Evolutionary conservation across 2,888 invertebrate species (phyloP).

Genomic region (Drosophila antonietae): DNA sequence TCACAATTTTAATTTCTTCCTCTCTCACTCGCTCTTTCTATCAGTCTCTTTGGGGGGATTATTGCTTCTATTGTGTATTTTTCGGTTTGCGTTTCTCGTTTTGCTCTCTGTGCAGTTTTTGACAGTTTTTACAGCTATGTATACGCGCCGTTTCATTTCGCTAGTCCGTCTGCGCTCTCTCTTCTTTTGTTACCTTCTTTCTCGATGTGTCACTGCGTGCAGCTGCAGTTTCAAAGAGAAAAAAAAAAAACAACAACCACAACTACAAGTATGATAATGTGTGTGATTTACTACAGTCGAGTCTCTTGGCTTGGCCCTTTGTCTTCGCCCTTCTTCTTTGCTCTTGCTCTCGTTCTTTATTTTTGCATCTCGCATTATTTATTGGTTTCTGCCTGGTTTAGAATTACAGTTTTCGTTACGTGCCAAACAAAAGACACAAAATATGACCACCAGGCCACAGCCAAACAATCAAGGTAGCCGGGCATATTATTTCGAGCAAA

Average conservation of each 20-base stretch:
- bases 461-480: constrained; percentile 20
- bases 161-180: constrained; percentile 22
- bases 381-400: constrained; percentile 63
- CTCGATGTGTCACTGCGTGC: constrained; percentile 33
- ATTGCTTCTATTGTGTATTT: neutral
- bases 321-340: neutral
- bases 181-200: constrained; percentile 31
- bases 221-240: constrained; percentile 40
- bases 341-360: constrained; percentile 21
- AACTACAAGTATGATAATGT: constrained; percentile 11
- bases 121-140: constrained; percentile 29
- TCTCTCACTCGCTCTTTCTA: constrained; percentile 6
- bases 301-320: constrained; percentile 23
- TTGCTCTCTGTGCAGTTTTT: constrained; percentile 29
- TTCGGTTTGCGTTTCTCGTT: constrained; percentile 40
- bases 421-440: constrained; percentile 67
- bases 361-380: constrained; percentile 57
- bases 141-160: constrained; percentile 25
- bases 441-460: constrained; percentile 42
- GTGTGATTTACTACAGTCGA: constrained; percentile 27
- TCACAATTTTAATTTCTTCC: constrained; percentile 24
- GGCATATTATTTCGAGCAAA: constrained; percentile 25
- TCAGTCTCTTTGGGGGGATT: constrained; percentile 11
- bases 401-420: constrained; percentile 72
- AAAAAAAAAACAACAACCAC: constrained; percentile 14